These are phyloP conservation scores for Gadus chalcogrammus DNA, from an alignment of 2,113 vertebrate species.

Conservation along the genomic window DNA sequence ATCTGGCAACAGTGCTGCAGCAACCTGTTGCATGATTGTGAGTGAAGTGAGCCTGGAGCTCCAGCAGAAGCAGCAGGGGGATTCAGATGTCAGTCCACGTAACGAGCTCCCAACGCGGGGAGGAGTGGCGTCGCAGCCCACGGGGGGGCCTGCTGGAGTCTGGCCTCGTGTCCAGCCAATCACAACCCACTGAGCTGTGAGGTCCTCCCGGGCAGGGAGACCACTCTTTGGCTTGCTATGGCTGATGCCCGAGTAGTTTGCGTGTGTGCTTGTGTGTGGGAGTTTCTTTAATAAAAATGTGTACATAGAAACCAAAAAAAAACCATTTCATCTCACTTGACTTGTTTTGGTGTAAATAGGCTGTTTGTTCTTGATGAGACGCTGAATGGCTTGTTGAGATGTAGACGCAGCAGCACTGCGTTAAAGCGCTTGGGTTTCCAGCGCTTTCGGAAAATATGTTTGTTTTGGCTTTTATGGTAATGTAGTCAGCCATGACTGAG, in stretches of 20 bases:
- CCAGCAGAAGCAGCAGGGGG: constrained; percentile 7
- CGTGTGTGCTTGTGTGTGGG: neutral
- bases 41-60: constrained; percentile 29
- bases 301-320: neutral
- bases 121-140: neutral
- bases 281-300: neutral
- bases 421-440: neutral
- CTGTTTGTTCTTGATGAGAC: neutral
- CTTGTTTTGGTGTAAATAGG: constrained; percentile 3
- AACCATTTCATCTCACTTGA: neutral
- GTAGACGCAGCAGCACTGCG: neutral
- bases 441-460: neutral
- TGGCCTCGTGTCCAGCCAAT: constrained; percentile 22
- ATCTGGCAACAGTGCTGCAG: neutral
- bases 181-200: constrained; percentile 26
- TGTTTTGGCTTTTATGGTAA: neutral
- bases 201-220: constrained; percentile 8
- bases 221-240: neutral
- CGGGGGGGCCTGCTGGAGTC: neutral
- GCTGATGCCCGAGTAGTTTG: neutral
- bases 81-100: constrained; percentile 41
- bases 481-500: neutral
- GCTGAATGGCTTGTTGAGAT: too few relatives aligned
- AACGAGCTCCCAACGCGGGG: constrained; percentile 23
- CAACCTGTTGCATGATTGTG: constrained; percentile 10